Evolutionary conservation across 1,140 invertebrate genomes (phyloP), one percentile per base, ranked within the genome.

Genomic region (Pollicipes pollicipes): DNA sequence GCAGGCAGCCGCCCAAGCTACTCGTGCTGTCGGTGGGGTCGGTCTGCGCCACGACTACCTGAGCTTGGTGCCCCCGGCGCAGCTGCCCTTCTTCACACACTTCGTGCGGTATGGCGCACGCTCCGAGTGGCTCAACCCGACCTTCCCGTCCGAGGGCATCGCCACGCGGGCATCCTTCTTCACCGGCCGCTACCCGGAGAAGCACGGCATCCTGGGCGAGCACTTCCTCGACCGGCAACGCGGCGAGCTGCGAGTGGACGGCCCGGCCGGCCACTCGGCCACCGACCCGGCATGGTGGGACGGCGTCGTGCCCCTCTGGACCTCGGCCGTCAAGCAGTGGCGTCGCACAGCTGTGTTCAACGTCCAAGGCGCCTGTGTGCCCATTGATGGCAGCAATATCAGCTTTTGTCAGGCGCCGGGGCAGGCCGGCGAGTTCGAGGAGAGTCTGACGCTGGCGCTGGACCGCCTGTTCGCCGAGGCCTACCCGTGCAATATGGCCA

Each of bases 31-130:
- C 64, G 1, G 10, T 66, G 17, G 64, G 27, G n/a, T n/a, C 3
- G 64, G 27, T 8, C 64, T 66, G n/a, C 64, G 64, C n/a, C 28
- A 29, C 27, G 64, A 66, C 64, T 66, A 66, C 64, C 64, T 66
- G 3, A 21, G 10, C 10, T 10, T 8, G 2, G n/a, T 66, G 64
- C 64, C 64, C 10, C 24, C 64, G 24, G 27, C 27, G 28, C 64
- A 66, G 27, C 27, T 29, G 64, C 64, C 64, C 64, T 66, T 66
- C 64, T 66, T 66, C 64, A 66, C 64, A 1, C 27, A 29, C 10
- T 29, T 66, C n/a, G n/a, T 66, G 64, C 64, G 28, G 27, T 27
- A 66, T n/a, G 64, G 64, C 10, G n/a, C 64, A n/a, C 64, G 27
- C 27, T 21, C 64, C 64, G 64, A 66, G 64, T 66, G 64, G 64